Conservation (phyloP, 1,140 invertebrate genomes). For the Euglossa dilemma region DNA sequence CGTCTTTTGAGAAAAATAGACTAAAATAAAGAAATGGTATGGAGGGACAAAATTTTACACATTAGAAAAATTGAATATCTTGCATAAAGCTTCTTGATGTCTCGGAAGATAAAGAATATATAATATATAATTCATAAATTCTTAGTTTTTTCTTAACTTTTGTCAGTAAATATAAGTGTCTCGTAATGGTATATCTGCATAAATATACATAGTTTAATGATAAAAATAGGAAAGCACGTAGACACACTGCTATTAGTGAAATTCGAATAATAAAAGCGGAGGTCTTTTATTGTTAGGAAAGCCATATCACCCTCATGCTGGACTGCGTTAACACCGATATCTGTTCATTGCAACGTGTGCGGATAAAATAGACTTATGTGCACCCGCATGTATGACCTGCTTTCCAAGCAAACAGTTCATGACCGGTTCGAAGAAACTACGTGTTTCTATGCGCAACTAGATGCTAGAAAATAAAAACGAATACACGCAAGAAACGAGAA, state of each 20-base stretch:
- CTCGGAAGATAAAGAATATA: too few species aligned
- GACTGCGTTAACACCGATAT: slow-evolving; percentile 30
- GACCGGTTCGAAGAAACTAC: slow-evolving; percentile 11
- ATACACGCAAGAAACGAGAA: neutral
- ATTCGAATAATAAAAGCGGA: neutral
- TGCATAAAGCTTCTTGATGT: too few species aligned
- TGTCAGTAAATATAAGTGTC: too few species aligned
- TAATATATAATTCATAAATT: too few species aligned
- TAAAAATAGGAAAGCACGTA: neutral
- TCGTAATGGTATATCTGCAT: neutral
- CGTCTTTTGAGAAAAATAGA: too few species aligned
- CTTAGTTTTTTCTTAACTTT: too few species aligned
- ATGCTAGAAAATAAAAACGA: neutral
- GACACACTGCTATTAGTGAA: neutral
- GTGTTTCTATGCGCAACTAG: neutral
- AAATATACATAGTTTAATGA: neutral
- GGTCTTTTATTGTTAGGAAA: neutral
- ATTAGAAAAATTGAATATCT: too few species aligned
- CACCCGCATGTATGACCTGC: slow-evolving; percentile 33
- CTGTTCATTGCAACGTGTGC: neutral
- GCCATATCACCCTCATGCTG: slow-evolving; percentile 26
- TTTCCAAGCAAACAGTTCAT: slow-evolving; percentile 33
- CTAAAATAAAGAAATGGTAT: too few species aligned
- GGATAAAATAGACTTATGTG: slow-evolving; percentile 15
- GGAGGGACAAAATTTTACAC: too few species aligned